Percentiles rank a stretch among this genome's conserved stretches.
These are phyloP conservation scores for Pitta sordida DNA, from an alignment of 2,113 vertebrate species.

Conservation along the genomic window DNA sequence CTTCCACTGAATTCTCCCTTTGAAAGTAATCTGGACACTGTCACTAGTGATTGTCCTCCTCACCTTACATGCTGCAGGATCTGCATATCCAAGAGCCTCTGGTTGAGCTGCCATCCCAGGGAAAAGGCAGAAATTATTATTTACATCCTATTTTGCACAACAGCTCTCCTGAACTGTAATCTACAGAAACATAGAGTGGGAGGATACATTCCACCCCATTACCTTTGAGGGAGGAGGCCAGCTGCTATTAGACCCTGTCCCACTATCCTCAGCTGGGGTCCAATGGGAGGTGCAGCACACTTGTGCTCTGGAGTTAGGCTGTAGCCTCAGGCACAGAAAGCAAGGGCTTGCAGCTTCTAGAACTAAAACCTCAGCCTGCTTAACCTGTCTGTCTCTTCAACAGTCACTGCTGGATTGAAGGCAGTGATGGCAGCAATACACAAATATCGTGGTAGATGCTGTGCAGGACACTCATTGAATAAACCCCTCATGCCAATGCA, in stretches of 20 bases:
- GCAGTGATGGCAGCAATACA: background rate
- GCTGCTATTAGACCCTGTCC: background rate
- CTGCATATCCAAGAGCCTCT: background rate
- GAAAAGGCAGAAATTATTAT: background rate
- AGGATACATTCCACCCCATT: background rate
- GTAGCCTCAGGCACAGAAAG: background rate
- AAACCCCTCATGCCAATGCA: background rate
- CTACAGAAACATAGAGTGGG: rapidly evolving
- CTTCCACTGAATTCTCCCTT: background rate
- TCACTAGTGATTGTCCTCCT: background rate
- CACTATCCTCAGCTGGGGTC: background rate
- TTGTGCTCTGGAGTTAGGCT: background rate
- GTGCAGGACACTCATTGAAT: background rate
- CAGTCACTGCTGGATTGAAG: background rate
- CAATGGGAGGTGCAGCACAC: background rate
- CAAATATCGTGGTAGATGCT: background rate
- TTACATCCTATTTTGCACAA: background rate
- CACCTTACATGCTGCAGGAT: background rate
- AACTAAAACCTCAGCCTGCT: background rate
- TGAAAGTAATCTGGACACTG: background rate
- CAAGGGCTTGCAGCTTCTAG: background rate
- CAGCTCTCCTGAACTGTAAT: background rate
- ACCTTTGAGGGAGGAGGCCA: background rate
- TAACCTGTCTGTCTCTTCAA: background rate
- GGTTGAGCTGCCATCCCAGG: background rate